Conservation (phyloP, 2,797 vertebrate genomes). For the Siniperca obscura region DNA sequence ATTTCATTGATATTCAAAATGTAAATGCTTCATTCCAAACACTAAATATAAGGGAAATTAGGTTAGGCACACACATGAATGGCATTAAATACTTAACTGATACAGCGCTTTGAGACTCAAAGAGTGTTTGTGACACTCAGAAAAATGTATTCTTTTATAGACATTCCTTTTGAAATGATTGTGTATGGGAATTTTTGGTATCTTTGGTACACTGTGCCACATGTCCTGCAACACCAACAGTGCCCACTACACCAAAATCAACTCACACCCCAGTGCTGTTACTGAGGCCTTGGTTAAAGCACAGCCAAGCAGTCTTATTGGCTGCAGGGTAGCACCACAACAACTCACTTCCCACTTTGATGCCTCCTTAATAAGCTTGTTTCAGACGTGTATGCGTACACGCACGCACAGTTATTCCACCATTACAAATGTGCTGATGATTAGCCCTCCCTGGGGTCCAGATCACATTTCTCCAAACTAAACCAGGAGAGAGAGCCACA, state of each 20-base stretch:
- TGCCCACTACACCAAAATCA: no score
- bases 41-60: background rate
- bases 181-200: no score
- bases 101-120: background rate
- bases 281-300: no score
- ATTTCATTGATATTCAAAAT: constrained; percentile 1
- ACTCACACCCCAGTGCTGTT: no score
- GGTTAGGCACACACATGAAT: background rate
- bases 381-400: constrained; percentile 36
- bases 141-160: no score
- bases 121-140: no score
- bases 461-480: constrained; percentile 62
- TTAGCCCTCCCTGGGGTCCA: constrained; percentile 60
- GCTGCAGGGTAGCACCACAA: constrained; percentile 21
- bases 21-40: background rate
- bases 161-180: no score
- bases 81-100: background rate
- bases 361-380: constrained; percentile 53
- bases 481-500: constrained; percentile 49
- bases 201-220: no score
- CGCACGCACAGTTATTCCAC: constrained; percentile 18
- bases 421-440: constrained; percentile 66
- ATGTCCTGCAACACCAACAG: no score
- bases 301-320: background rate
- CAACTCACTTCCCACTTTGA: constrained; percentile 44